These are phyloP conservation scores for Sialia sialis DNA, from an alignment of 2,113 vertebrate genomes.

Conservation along the genomic window DNA sequence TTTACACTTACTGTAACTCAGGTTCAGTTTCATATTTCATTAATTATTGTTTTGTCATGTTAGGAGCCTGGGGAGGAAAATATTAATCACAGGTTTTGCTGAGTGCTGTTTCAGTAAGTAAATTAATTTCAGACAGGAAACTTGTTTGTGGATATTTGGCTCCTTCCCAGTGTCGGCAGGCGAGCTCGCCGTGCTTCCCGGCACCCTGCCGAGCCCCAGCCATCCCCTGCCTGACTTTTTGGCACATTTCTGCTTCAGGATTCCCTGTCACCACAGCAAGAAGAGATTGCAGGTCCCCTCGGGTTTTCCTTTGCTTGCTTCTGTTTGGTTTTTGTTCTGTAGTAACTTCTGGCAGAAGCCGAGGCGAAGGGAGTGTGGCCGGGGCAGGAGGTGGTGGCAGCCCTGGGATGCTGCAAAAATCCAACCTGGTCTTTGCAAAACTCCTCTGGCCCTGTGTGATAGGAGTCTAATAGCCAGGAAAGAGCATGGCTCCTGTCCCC, in stretches of 20 bases:
- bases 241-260: background rate
- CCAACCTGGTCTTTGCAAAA: background rate
- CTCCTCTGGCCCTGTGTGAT: background rate
- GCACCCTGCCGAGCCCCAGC: background rate
- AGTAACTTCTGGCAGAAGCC: background rate
- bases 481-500: background rate
- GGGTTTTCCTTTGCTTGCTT: background rate
- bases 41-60: slow-evolving; percentile 66
- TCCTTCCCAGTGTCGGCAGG: background rate
- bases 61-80: slow-evolving; percentile 51
- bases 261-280: background rate
- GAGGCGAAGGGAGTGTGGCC: background rate
- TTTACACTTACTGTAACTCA: slow-evolving; percentile 26
- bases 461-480: rapidly evolving
- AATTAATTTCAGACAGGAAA: slow-evolving; percentile 47
- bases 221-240: background rate
- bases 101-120: slow-evolving; percentile 56
- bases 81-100: slow-evolving; percentile 61
- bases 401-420: background rate
- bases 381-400: background rate
- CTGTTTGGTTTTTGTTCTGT: background rate
- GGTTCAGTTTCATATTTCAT: slow-evolving; percentile 48
- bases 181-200: rapidly evolving
- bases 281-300: background rate
- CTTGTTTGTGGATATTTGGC: slow-evolving; percentile 23